Base-by-base conservation (phyloP, 2,113 vertebrate species). In the Panthera leo region DNA sequence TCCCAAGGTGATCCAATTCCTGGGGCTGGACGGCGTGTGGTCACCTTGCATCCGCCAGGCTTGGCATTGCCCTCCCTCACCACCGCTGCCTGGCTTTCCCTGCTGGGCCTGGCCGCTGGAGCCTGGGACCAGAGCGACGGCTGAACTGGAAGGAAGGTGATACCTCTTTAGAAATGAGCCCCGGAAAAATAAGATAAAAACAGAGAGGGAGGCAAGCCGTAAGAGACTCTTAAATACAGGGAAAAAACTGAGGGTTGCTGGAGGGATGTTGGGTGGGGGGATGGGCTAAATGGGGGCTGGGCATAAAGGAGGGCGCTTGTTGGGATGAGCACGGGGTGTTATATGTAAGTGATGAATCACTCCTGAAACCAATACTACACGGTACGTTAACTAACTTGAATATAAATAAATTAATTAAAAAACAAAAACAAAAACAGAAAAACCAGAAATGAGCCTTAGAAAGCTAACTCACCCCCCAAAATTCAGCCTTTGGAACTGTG, bases 1-100 rank as follows among this genome's bases (percentile, higher is more conserved):
- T 79, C 68, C 55, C 68, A 45, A 83, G 79, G 34, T 94, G 95
- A 80, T 84, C 65, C 93, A 29, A 71, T 93, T 85, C 85, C 85
- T 42, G 51, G 63, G 78, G 34, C 1, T 34, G 48, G 42, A 14
- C 61, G n/a, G 80, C 67, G 39, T 67, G 78, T 23, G 65, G 55
- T 85, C n/a, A 31, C 19, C 8, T 84, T n/a, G 39, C 53, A 2
- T 68, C 82, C 39, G 27, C 58, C 25, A 10, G 13, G 7, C 18
- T 71, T 21, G 73, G 16, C 39, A 36, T 0, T 25, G 19, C 70
- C 58, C 23, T n/a, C 16, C 36, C 78, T 94, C 21, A 65, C 36
- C 42, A 48, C 48, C 90, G 70, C 45, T 31, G 75, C 65, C 61
- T 95, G 85, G 19, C 67, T 93, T 95, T 75, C 95, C 31, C 90